phyloP scores from a whole-genome alignment of 2,797 vertebrate genomes.

The Hephaestus fuliginosus region DNA sequence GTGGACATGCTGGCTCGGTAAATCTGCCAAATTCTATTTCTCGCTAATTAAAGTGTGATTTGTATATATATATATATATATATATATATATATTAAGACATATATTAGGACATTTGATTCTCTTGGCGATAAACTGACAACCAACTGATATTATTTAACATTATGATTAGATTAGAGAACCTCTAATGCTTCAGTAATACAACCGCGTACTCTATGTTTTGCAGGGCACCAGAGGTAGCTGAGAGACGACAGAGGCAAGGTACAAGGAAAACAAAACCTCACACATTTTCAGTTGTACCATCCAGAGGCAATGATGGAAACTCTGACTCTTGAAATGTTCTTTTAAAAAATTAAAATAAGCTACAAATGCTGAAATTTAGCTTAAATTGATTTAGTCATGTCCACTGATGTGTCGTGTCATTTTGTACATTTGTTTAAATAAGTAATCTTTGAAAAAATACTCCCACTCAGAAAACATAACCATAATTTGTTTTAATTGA shows the following conservation, averaged over 20 bases:
- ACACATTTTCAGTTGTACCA: slow-evolving; percentile 48
- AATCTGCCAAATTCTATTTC: slow-evolving; percentile 44
- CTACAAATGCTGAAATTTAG: too few species aligned
- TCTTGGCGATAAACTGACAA: background rate
- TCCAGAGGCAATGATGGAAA: slow-evolving; percentile 48
- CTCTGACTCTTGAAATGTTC: slow-evolving; percentile 51
- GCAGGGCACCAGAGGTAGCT: slow-evolving; percentile 76
- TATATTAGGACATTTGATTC: background rate
- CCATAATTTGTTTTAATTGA: slow-evolving; percentile 67
- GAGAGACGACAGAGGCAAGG: slow-evolving; percentile 56
- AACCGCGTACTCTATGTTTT: slow-evolving; percentile 25
- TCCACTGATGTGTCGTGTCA: too few species aligned
- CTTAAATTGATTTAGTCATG: too few species aligned
- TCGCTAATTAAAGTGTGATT: background rate
- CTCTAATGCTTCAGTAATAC: slow-evolving; percentile 18
- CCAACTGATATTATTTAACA: slow-evolving; percentile 3
- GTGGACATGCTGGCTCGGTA: slow-evolving; percentile 84
- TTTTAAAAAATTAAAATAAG: background rate
- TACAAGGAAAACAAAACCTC: slow-evolving; percentile 63
- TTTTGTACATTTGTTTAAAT: slow-evolving; percentile 9
- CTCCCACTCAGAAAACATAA: slow-evolving; percentile 50
- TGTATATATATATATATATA: background rate
- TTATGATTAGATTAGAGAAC: background rate
- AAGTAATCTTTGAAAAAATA: slow-evolving; percentile 53
- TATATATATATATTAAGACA: too few species aligned